A percentile compares a stretch with the other conserved stretches of the same genome.
These are phyloP conservation scores for Lates calcarifer DNA, from an alignment of 2,113 vertebrate species.

Conservation along the genomic window DNA sequence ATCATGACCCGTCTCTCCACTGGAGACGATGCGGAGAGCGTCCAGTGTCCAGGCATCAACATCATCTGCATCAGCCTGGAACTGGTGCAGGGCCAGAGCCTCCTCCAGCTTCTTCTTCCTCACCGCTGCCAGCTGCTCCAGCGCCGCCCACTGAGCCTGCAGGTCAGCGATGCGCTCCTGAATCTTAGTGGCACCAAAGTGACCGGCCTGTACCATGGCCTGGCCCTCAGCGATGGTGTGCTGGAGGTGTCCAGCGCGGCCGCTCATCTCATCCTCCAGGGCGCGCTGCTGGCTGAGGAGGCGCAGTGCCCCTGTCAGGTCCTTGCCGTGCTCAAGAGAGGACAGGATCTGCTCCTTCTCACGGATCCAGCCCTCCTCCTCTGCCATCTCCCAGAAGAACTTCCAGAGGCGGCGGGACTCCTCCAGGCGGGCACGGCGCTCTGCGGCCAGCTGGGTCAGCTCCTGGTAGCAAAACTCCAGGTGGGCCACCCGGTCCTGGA, in stretches of 20 bases:
- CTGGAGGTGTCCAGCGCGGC: slow-evolving; percentile 90
- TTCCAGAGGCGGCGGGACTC: slow-evolving; percentile 97
- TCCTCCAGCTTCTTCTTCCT: slow-evolving; percentile 90
- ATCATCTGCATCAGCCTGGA: slow-evolving; percentile 93
- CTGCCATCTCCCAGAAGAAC: slow-evolving; percentile 99
- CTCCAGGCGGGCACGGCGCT: slow-evolving; percentile 91
- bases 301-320: slow-evolving; percentile 92
- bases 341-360: slow-evolving; percentile 97
- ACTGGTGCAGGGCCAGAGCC: slow-evolving; percentile 93
- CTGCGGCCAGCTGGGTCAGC: slow-evolving; percentile 91
- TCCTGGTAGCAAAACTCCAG: slow-evolving; percentile 98
- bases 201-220: slow-evolving; percentile 91
- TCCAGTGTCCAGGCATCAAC: slow-evolving; percentile 95
- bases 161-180: slow-evolving; percentile 90
- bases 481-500: slow-evolving; percentile 93
- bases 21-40: slow-evolving; percentile 94
- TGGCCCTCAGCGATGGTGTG: slow-evolving; percentile 93
- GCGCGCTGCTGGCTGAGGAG: slow-evolving; percentile 94
- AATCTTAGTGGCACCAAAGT: slow-evolving; percentile 93
- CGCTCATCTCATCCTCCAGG: slow-evolving; percentile 95
- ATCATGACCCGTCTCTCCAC: slow-evolving; percentile 93
- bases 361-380: slow-evolving; percentile 97
- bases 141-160: slow-evolving; percentile 92
- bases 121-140: slow-evolving; percentile 89
- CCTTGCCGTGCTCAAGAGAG: slow-evolving; percentile 91